Evolutionary conservation across 2,797 vertebrate species (phyloP), one percentile per base, ranked within the genome.

Genomic region (Phaenicophaeus curvirostris): DNA sequence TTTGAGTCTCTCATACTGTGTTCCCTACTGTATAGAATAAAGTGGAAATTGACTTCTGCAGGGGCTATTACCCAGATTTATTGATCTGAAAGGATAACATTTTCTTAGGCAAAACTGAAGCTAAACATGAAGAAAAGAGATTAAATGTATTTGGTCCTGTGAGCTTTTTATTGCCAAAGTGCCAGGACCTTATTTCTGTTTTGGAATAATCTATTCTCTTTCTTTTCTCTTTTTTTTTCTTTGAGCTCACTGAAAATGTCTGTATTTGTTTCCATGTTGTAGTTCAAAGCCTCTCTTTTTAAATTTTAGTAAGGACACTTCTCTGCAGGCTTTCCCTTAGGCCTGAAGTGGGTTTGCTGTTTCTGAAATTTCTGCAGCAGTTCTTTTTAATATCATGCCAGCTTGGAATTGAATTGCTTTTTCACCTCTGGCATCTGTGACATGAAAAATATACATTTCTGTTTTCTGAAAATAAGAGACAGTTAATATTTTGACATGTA

Each of bases 321-420:
- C 92, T 95, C 96, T 87, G 89, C 92, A 87, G 95, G 95, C 93
- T 94, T 95, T 96, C 83, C 95, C 91, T 76, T 93, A 95, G 80
- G 95, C 91, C 90, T 95, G 71, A 92, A 94, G 71, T 82, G 67
- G 73, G 85, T 95, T 96, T 95, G 94, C 96, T 96, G 77, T 95
- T 96, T 68, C 92, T 96, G 78, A 97, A 91, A 90, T 96, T 89
- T 97, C 89, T 93, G 44, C 90, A 94, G 85, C 72, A 93, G 65
- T 95, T 96, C 95, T 95, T 96, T 96, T 93, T 96, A 94, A 96
- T 96, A 96, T 89, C 85, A 91, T 93, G 96, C 93, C 94, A 96
- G 75, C 77, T 94, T 96, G 85, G 87, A 93, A 95, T 93, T 94
- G 94, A 94, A 94, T 91, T 93, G 76, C 91, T 92, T 95, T 48